Evolutionary conservation across 2,113 vertebrate genomes (phyloP).

Genomic region (Cyanoliseus patagonus): DNA sequence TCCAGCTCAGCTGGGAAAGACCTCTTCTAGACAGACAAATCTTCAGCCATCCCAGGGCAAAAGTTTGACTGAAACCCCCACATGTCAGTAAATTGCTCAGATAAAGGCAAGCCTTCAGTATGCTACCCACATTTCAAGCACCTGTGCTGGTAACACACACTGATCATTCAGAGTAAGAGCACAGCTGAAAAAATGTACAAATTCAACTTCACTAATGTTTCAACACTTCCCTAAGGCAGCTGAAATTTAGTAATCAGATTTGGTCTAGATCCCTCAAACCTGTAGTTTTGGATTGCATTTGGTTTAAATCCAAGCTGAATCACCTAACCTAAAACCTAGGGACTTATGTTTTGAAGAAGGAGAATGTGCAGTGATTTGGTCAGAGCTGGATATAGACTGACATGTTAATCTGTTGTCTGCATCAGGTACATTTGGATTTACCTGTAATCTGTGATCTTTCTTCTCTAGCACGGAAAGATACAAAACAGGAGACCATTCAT

Average conservation of each 20-base stretch:
- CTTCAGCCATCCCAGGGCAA: neutral
- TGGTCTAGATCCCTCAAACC: neutral
- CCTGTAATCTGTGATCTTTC: neutral
- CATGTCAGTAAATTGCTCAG: neutral
- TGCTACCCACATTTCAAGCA: neutral
- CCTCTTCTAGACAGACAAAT: neutral
- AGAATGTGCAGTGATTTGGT: neutral
- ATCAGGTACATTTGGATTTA: neutral
- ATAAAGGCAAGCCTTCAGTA: neutral
- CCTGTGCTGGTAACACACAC: neutral
- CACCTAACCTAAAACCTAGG: neutral
- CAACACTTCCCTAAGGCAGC: neutral
- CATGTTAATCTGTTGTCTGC: neutral
- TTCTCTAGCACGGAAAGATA: neutral
- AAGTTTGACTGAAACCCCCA: neutral
- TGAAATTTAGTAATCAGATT: neutral
- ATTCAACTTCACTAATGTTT: neutral
- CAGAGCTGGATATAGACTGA: neutral
- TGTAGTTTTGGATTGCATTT: neutral
- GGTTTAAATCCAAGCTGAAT: neutral
- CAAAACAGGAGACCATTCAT: neutral
- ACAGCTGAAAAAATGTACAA: neutral
- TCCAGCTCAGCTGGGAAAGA: neutral
- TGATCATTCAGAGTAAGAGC: neutral
- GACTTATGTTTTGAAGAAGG: neutral